These are phyloP conservation scores for Phylloscopus trochilus DNA, from an alignment of 2,113 vertebrate species.

Conservation along the genomic window DNA sequence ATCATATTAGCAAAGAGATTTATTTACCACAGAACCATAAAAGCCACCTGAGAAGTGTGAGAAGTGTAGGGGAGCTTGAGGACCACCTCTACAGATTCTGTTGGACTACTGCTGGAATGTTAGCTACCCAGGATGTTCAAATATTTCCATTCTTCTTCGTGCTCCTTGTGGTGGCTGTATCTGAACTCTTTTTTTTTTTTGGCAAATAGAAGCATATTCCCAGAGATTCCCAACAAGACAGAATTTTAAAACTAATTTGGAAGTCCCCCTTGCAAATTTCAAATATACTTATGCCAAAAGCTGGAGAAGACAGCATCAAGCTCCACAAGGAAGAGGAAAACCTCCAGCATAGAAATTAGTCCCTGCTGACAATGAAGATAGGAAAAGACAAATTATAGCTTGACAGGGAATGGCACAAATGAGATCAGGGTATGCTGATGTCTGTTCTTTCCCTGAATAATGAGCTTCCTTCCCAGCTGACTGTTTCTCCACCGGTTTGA, in stretches of 20 bases:
- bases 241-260: neutral
- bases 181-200: neutral
- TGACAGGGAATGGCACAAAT: neutral
- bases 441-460: neutral
- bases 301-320: neutral
- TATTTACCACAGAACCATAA: neutral
- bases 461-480: neutral
- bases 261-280: neutral
- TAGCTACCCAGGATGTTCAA: neutral
- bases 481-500: neutral
- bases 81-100: accelerated
- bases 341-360: neutral
- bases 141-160: neutral
- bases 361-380: neutral
- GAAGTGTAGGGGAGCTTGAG: neutral
- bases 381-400: constrained; percentile 24
- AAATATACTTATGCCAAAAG: neutral
- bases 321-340: neutral
- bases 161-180: neutral
- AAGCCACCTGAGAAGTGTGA: neutral
- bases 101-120: neutral
- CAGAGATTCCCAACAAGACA: neutral
- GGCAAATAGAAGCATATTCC: neutral
- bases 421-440: constrained; percentile 16
- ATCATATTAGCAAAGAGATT: neutral